Conservation (phyloP, 2,797 vertebrate species). For the Vireo griseus region DNA sequence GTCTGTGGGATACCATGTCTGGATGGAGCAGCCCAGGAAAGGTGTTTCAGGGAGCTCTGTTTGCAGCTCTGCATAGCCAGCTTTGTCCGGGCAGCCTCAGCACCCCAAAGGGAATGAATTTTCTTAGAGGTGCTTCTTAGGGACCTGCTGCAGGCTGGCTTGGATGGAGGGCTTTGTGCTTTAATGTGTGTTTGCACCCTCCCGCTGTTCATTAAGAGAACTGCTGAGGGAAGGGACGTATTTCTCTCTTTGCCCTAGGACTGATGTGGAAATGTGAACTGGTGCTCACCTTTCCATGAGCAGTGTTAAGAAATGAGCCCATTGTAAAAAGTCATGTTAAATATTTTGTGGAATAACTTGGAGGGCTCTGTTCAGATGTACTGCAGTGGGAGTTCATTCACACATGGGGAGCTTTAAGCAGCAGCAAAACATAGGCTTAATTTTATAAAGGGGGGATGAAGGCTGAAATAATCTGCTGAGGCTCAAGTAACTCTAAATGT, state of each 20-base stretch:
- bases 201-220: neutral
- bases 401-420: neutral
- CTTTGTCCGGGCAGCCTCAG: neutral
- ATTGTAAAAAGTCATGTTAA: neutral
- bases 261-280: neutral
- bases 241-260: neutral
- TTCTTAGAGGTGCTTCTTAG: neutral
- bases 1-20: neutral
- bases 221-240: neutral
- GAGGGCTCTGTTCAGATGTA: neutral
- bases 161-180: neutral
- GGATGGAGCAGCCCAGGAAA: neutral
- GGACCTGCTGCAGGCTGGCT: neutral
- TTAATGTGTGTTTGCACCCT: neutral
- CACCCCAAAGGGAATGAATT: neutral
- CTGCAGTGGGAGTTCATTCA: neutral
- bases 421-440: neutral
- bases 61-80: neutral
- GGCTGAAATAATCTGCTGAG: neutral
- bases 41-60: neutral
- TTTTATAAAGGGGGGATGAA: neutral
- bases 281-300: neutral
- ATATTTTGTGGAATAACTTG: neutral
- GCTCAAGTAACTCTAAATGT: neutral
- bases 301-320: neutral